Evolutionary conservation across 2,113 vertebrate genomes (phyloP), one percentile per base, ranked within the genome.

Genomic region (Lutjanus erythropterus): DNA sequence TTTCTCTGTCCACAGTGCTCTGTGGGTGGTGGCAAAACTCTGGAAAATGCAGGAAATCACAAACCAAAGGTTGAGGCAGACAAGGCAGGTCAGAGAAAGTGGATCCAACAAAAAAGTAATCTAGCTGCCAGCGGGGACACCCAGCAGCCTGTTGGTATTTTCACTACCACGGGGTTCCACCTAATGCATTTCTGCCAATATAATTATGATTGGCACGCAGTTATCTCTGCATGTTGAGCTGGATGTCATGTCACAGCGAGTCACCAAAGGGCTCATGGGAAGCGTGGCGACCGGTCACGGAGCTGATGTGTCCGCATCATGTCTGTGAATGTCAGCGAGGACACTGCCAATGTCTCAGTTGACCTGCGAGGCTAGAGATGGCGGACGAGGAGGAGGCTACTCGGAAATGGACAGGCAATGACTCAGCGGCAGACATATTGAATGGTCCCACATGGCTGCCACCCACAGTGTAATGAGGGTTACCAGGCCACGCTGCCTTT

Each of bases 391-490:
- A 37, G 44, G 56, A 70, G 73, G 59, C 60, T 56, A 80, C 44
- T 58, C 71, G 35, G 18, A 78, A 50, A 74, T 58, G 69, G 75
- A 73, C 82, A 71, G 78, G 78, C 86, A 80, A 78, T 86, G 74
- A 78, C 83, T 92, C 88, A 76, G 78, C 71, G 23, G 86, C 66
- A 80, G 78, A 85, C 84, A 56, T 80, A 87, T 64, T 89, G 90
- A 86, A 68, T 67, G 84, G 83, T 77, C 81, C 85, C 75, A 76
- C 86, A 82, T 72, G 81, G 78, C 84, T 73, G 75, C 82, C 86
- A 86, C 83, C 81, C 68, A 71, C 70, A 56, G 76, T 81, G 73
- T 86, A 90, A 91, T 91, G 88, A 90, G 80, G 87, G 88, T 90
- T 83, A 91, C 83, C 77, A 67, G 78, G 62, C 76, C 84, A 58